These are phyloP conservation scores for Sarcophaga variegata DNA, from an alignment of 2,888 invertebrate genomes.

Conservation along the genomic window DNA sequence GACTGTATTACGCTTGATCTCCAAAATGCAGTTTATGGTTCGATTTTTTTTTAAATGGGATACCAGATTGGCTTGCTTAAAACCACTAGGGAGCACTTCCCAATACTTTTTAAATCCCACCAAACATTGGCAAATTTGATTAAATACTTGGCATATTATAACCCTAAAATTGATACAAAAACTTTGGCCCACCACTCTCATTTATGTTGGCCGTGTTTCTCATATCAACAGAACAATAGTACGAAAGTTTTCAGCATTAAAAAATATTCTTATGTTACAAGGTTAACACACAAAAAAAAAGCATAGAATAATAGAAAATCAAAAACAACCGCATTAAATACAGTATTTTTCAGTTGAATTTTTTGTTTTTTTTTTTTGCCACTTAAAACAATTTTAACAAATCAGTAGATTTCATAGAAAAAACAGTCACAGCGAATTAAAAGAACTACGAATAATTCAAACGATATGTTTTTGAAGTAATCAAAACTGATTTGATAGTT, in stretches of 20 bases:
- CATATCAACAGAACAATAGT: slow-evolving; percentile 53
- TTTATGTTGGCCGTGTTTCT: slow-evolving; percentile 23
- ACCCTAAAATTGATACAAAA: neutral
- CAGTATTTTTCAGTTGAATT: neutral
- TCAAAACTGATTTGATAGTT: slow-evolving; percentile 42
- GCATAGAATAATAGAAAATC: no score
- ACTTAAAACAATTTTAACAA: slow-evolving; percentile 54
- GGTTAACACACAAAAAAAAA: slow-evolving; percentile 33
- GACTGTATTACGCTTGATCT: no score
- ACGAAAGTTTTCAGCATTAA: slow-evolving; percentile 60
- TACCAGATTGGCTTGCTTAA: no score
- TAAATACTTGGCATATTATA: no score
- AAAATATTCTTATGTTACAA: slow-evolving; percentile 66
- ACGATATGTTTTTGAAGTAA: slow-evolving; percentile 44
- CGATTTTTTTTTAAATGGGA: no score
- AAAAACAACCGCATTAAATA: neutral
- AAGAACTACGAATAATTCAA: slow-evolving; percentile 19
- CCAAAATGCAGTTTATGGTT: no score
- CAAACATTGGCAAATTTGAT: no score
- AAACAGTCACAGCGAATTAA: slow-evolving; percentile 50
- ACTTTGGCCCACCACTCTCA: slow-evolving; percentile 6
- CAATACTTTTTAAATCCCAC: no score
- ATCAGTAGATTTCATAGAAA: slow-evolving; percentile 53
- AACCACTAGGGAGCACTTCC: no score
- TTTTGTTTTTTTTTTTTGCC: slow-evolving; percentile 12